Evolutionary conservation across 2,797 vertebrate genomes (phyloP).

Genomic region (Amblyraja radiata): DNA sequence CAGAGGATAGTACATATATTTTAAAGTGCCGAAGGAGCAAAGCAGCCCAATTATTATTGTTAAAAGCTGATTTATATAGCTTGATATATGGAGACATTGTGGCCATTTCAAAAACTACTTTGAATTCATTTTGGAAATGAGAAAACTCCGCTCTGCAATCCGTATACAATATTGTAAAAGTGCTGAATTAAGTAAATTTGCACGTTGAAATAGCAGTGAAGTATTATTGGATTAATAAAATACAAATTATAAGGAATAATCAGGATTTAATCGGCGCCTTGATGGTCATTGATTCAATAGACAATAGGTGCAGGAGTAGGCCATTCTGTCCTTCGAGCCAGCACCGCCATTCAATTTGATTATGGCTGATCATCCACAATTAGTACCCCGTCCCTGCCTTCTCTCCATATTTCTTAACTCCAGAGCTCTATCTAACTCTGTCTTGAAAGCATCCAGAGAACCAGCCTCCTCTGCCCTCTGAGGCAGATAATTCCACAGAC

Average conservation of each 20-base stretch:
- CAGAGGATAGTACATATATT: not conserved
- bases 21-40: not conserved
- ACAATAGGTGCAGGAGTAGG: too few species aligned
- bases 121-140: not conserved
- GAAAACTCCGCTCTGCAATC: not conserved
- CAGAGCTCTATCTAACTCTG: too few species aligned
- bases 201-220: not conserved
- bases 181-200: not conserved
- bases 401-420: too few species aligned
- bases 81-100: not conserved
- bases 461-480: too few species aligned
- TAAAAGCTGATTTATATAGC: not conserved
- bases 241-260: not conserved
- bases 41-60: not conserved
- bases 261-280: not conserved
- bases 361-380: too few species aligned
- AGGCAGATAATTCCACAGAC: too few species aligned
- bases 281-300: not conserved
- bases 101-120: not conserved
- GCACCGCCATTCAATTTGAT: too few species aligned
- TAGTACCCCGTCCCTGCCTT: too few species aligned
- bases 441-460: too few species aligned
- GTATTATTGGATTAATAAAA: not conserved
- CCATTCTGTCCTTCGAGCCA: too few species aligned
- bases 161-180: too few species aligned